phyloP scores from a whole-genome alignment of 2,888 invertebrate genomes.

The Marronus borbonicus region DNA sequence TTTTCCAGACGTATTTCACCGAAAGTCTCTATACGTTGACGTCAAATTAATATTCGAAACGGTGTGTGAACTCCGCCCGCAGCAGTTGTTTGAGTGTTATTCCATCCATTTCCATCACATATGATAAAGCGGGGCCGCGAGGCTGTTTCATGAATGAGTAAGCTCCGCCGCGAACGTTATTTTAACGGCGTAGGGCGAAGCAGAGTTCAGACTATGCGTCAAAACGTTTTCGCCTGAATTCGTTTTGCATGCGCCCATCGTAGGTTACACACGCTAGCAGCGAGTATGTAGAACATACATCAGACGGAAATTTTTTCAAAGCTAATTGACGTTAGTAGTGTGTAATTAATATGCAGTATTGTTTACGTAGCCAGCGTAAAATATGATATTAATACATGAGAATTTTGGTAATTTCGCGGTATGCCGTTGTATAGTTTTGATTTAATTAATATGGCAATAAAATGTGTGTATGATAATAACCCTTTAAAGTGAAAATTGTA shows the following conservation, averaged over 20 bases:
- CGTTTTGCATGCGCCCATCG: too few species aligned
- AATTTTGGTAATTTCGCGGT: neutral
- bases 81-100: constrained; percentile 55
- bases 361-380: too few species aligned
- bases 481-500: neutral
- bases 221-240: neutral
- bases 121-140: constrained; percentile 49
- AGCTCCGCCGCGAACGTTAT: constrained; percentile 28
- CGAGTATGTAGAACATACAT: neutral
- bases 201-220: constrained; percentile 5
- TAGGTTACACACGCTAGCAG: too few species aligned
- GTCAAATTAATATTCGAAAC: constrained; percentile 54
- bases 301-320: neutral
- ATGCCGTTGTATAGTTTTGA: neutral
- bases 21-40: neutral
- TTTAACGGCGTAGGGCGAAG: constrained; percentile 15
- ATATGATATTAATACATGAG: neutral
- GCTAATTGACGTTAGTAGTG: constrained; percentile 3
- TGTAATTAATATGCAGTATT: too few species aligned
- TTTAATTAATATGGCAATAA: neutral
- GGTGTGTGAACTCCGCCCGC: constrained; percentile 52
- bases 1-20: too few species aligned
- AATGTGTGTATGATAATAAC: neutral
- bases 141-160: constrained; percentile 47
- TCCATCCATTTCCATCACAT: constrained; percentile 53